Conservation (phyloP, 1,140 invertebrate genomes). For the Ceratina australensis region DNA sequence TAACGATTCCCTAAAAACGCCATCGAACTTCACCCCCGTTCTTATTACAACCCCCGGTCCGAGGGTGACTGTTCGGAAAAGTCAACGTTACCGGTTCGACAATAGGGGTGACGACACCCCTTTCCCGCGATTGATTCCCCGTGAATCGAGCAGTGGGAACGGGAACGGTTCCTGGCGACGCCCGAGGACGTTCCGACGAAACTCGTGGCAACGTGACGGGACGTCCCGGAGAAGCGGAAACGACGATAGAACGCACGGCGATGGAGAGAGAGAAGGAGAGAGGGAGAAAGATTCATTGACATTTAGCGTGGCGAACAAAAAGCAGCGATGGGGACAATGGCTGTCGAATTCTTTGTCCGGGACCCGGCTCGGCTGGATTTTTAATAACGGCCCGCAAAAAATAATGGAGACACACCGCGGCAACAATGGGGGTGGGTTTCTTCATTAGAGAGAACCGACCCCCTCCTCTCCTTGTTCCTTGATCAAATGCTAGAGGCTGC, state of each 20-base stretch:
- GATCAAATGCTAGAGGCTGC: slow-evolving; percentile 68
- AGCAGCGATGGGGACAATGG: slow-evolving; percentile 67
- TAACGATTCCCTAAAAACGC: slow-evolving; percentile 12
- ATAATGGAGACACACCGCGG: slow-evolving; percentile 70
- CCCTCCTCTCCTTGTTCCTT: slow-evolving; percentile 36
- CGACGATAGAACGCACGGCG: slow-evolving; percentile 4
- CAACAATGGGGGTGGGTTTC: slow-evolving; percentile 57
- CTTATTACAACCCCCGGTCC: slow-evolving; percentile 36
- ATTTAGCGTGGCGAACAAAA: slow-evolving; percentile 70
- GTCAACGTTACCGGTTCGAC: slow-evolving; percentile 41
- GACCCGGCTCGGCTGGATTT: slow-evolving; percentile 60
- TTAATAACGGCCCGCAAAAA: slow-evolving; percentile 72
- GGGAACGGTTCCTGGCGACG: slow-evolving; percentile 1
- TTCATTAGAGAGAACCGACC: slow-evolving; percentile 65
- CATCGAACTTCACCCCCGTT: slow-evolving; percentile 10
- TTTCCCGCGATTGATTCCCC: slow-evolving; percentile 56
- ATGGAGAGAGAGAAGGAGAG: background rate
- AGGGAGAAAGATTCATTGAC: slow-evolving; percentile 65
- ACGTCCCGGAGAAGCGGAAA: slow-evolving; percentile 26
- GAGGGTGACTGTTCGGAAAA: slow-evolving; percentile 49
- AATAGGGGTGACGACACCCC: slow-evolving; percentile 28
- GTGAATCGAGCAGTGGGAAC: slow-evolving; percentile 34
- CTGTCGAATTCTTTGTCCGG: slow-evolving; percentile 72
- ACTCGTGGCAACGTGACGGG: background rate
- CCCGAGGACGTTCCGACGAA: slow-evolving; percentile 17